Base-by-base conservation (phyloP, 2,113 vertebrate species). In the Tetrao urogallus region DNA sequence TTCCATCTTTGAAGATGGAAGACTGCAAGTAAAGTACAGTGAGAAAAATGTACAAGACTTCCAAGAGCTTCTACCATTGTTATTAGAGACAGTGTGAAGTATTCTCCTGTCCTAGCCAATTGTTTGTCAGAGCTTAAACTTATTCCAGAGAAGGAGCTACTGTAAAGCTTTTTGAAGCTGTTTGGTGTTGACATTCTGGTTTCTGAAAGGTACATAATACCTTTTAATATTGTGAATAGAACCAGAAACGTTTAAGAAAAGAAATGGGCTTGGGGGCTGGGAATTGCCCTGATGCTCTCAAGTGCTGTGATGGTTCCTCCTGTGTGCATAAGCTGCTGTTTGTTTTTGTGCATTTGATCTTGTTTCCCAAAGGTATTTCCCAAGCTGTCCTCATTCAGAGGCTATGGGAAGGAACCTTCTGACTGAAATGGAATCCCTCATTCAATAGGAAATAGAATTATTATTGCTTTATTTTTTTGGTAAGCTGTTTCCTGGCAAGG, bases 301-400 rank as follows among this genome's bases (percentile, higher is more conserved):
- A 19, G 22, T 69, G 65, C 69, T 88, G 10, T 1, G 12, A 27
- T 75, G 12, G 61, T 76, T 88, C 58, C 18, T 66, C 52, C 32
- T 2, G 1, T 64, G 6, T 48, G 22, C 28, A 25, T 67, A 40
- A 81, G 18, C 13, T 3, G 0, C 34, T 90, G 57, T 82, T 74
- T 79, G n/a, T 72, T 95, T 70, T 24, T 56, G 67, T 28, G 70
- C 70, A 16, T 45, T 93, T 82, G 69, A 94, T 93, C 79, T 90
- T 47, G 65, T 83, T 97, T 95, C 95, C 89, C 91, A 86, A 56
- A 91, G 91, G 40, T 52, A 16, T 94, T 95, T 97, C 90, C 93
- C 66, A 94, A 94, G 74, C 65, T 80, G 58, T 77, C 47, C 73
- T 90, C 87, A 88, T n/a, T 28, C 28, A 78, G 65, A 61, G 42